Base-by-base conservation (phyloP, 2,797 vertebrate genomes). In the Cossypha polioptera region DNA sequence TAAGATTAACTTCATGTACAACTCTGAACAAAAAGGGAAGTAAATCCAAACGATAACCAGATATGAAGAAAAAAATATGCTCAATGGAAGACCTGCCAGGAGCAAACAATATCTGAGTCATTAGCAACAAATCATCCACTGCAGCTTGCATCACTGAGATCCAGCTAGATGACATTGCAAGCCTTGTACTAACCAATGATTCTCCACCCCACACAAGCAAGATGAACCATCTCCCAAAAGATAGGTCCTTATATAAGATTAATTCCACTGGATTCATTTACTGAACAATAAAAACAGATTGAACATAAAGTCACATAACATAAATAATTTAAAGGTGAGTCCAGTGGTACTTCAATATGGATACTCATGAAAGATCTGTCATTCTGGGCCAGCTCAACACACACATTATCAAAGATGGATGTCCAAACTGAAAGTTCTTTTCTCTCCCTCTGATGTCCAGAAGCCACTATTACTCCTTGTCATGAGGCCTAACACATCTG, bases 101-200 rank as follows among this genome's bases (percentile, higher is more conserved):
- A 65, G 29, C 38, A 94, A 94, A 77, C 14, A 95, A 68, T 42
- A 59, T 62, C 79, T 95, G 91, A 93, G 82, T 88, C 91, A 86
- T 61, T 51, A 74, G 25, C 42, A 90, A 45, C 35, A 86, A 81
- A 90, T 57, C 55, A 83, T 55, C 45, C 36, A 29, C 21, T 54
- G 31, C 26, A 72, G 18, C 42, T 95, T 95, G 58, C 91, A 68
- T 78, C 96, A 95, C 78, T 85, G 57, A 95, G 13, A 95, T 94
- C 93, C 82, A 95, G 93, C 58, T 81, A 81, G 95, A 90, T 95
- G 90, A 86, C 93, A 95, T 92, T 92, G 93, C 90, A 95, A 68
- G 47, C 50, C 35, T 33, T 53, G 33, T 78, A 35, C 35, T 94
- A 94, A 83, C 50, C 45, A 77, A 12, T 6, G 80, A 88, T 71